A percentile compares a stretch with the other conserved stretches of the same genome.
phyloP scores from a whole-genome alignment of 2,888 invertebrate species.

The Orthonevra nobilis region DNA sequence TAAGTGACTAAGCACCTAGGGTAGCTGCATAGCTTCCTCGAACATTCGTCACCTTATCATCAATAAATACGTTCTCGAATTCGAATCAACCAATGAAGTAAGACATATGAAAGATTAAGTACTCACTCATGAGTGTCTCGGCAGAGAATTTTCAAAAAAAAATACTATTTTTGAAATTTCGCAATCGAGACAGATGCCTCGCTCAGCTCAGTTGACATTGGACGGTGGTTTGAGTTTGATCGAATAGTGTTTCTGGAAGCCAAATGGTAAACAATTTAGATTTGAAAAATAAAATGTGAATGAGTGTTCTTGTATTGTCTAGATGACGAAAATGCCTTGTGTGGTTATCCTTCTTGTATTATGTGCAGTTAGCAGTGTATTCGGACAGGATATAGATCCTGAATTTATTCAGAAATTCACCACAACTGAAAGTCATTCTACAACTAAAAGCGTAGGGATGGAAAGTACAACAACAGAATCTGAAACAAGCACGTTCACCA shows the following conservation, averaged over 20 bases:
- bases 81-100: conserved; percentile 46
- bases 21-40: conserved; percentile 7
- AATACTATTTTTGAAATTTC: conserved; percentile 38
- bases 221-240: conserved; percentile 44
- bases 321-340: conserved; percentile 23
- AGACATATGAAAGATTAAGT: conserved; percentile 47
- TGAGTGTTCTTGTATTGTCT: background rate
- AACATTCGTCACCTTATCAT: conserved; percentile 52
- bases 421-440: conserved; percentile 13
- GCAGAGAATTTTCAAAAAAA: conserved; percentile 31
- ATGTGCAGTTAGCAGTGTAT: background rate
- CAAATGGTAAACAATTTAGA: conserved; percentile 30
- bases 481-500: too few species aligned
- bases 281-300: background rate
- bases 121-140: conserved; percentile 48
- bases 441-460: too few species aligned
- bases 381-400: conserved; percentile 43
- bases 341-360: conserved; percentile 21
- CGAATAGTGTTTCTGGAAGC: conserved; percentile 13
- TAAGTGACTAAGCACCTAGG: conserved; percentile 25
- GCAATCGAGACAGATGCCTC: conserved; percentile 31
- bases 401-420: background rate
- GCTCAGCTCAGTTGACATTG: conserved; percentile 45
- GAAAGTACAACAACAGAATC: too few species aligned
- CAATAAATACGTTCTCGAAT: conserved; percentile 35